Evolutionary conservation across 2,888 invertebrate genomes (phyloP).

Genomic region (Eristalinus aeneus): DNA sequence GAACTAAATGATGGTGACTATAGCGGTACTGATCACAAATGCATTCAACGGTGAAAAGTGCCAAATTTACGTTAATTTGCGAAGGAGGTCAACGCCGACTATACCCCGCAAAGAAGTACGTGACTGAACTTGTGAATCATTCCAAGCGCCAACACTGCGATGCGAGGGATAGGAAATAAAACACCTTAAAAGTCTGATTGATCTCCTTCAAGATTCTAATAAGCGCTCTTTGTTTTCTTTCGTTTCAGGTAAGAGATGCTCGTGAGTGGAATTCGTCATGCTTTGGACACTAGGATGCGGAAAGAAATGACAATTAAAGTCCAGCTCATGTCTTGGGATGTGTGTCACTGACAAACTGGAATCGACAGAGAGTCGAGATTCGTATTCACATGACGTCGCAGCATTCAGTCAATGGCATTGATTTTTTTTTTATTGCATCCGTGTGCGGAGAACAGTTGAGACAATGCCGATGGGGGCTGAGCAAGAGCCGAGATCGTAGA

Average conservation of each 20-base stretch:
- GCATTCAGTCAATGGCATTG: not conserved
- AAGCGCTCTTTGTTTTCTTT: conserved; percentile 4
- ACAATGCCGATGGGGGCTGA: not conserved
- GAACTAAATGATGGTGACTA: not conserved
- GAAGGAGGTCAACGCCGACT: not conserved
- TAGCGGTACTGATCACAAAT: not conserved
- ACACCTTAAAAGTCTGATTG: conserved; percentile 3
- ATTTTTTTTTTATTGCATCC: not conserved
- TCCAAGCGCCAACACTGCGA: not conserved
- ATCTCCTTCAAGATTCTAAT: not conserved
- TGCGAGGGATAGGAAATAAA: not conserved
- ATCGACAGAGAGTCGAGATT: not conserved
- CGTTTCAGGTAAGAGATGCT: conserved; percentile 36
- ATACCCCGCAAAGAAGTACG: not conserved
- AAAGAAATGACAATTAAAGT: not conserved
- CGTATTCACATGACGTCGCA: not conserved
- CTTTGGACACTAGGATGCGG: not conserved
- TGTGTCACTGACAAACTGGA: not conserved
- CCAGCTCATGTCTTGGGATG: not conserved
- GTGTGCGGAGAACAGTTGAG: not conserved
- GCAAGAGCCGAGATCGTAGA: not conserved
- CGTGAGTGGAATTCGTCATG: not conserved
- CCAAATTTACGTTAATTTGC: conserved; percentile 17
- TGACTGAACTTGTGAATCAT: not conserved
- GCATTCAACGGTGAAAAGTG: conserved; percentile 11